phyloP scores from a whole-genome alignment of 2,888 invertebrate species.

The Choristoneura rosaceana region DNA sequence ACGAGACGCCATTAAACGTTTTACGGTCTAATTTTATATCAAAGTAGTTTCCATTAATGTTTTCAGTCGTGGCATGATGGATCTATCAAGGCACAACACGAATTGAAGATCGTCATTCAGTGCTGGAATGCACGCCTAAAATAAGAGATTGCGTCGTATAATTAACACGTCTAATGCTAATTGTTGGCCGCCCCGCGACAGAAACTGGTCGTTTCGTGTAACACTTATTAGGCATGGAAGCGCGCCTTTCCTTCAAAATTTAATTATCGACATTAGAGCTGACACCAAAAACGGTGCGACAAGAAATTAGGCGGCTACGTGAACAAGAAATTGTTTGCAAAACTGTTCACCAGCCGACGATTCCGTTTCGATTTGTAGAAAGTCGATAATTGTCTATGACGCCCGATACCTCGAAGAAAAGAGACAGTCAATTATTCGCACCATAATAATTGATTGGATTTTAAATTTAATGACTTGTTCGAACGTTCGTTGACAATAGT shows the following conservation, averaged over 20 bases:
- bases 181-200: conserved; percentile 69
- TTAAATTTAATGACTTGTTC: conserved; percentile 69
- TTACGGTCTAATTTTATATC: conserved; percentile 41
- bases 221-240: conserved; percentile 73
- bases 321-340: conserved; percentile 65
- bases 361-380: conserved; percentile 73
- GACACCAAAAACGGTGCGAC: conserved; percentile 71
- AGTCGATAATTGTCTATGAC: conserved; percentile 66
- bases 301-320: conserved; percentile 61
- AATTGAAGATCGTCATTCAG: conserved; percentile 47
- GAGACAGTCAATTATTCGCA: conserved; percentile 48
- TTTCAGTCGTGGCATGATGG: conserved; percentile 27
- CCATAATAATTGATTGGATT: conserved; percentile 70
- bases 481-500: conserved; percentile 66
- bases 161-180: conserved; percentile 81
- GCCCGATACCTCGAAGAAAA: conserved; percentile 54
- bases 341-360: conserved; percentile 67
- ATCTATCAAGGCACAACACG: conserved; percentile 31
- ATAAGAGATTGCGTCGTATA: conserved; percentile 54
- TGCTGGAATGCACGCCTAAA: conserved; percentile 59
- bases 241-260: conserved; percentile 76
- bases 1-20: conserved; percentile 40
- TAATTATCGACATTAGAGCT: conserved; percentile 79
- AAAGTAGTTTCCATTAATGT: conserved; percentile 34
- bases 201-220: conserved; percentile 73